phyloP scores from a whole-genome alignment of 2,888 invertebrate genomes.

The Rotaria macrura region DNA sequence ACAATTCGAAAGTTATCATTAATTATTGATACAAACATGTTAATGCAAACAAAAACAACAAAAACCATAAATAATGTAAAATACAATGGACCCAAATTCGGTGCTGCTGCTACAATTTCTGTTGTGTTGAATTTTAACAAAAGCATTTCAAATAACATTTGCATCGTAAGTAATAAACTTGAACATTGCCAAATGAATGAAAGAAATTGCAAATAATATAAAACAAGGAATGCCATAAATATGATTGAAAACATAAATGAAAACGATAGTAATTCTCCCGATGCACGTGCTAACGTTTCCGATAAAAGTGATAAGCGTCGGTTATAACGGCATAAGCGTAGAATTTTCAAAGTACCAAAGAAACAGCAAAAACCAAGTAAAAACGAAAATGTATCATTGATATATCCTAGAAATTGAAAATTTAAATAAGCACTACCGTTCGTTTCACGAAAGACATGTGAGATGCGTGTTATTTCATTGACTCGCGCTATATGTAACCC shows the following conservation, averaged over 20 bases:
- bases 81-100: not conserved
- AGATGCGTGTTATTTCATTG: not conserved
- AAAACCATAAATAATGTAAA: not conserved
- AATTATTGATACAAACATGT: conserved; percentile 25
- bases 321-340: conserved; percentile 53
- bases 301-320: conserved; percentile 40
- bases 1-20: conserved; percentile 18
- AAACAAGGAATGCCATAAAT: conserved; percentile 47
- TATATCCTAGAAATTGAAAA: conserved; percentile 14
- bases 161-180: conserved; percentile 39
- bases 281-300: conserved; percentile 42
- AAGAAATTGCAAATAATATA: conserved; percentile 46
- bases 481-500: conserved; percentile 4
- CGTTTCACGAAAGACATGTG: not conserved
- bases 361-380: conserved; percentile 52
- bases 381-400: conserved; percentile 46
- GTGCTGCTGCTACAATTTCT: not conserved
- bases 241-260: conserved; percentile 46
- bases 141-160: conserved; percentile 47
- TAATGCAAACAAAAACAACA: conserved; percentile 22
- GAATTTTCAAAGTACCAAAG: conserved; percentile 52
- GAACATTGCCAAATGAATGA: conserved; percentile 38
- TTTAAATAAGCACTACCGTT: not conserved
- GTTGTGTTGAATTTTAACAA: conserved; percentile 45
- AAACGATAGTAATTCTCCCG: conserved; percentile 43